Evolutionary conservation across 2,797 vertebrate species (phyloP), one percentile per base, ranked within the genome.

Genomic region (Hylomyscus alleni): DNA sequence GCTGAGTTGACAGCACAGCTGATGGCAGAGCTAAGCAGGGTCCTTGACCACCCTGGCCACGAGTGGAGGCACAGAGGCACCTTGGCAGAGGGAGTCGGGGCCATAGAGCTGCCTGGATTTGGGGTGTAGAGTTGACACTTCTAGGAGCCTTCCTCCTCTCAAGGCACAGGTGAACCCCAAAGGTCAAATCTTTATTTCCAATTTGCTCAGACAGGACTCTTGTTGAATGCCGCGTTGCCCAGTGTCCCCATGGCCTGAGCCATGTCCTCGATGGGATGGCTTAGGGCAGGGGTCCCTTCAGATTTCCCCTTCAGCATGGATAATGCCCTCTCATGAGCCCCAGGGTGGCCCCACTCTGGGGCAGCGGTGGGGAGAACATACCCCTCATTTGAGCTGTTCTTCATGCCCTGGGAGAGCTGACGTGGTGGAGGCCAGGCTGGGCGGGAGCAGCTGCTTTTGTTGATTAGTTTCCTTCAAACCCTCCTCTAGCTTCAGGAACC

Each of bases 41-140:
- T 31, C 40, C 10, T 54, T 31, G 80, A 20, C 58, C 44, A 34
- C n/a, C 17, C 22, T 37, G 9, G 69, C 80, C 19, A 26, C 37
- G 29, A 0, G 73, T 58, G 29, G 73, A 72, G 56, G 81, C 1
- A 0, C 15, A 13, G 24, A 0, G 3, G 34, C 10, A 1, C 56
- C 20, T 8, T 2, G 2, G 17, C n/a, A 29, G n/a, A 34, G 47
- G 81, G 31, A 54, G 22, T 73, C 24, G 12, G 78, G 47, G 26
- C 4, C 26, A 37, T 56, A 37, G 20, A 47, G 20, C 37, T 15
- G 37, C 29, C 58, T n/a, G 20, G 17, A 1, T 52, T 60, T 40
- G 9, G 10, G 62, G 56, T 58, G 47, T 11, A 29, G n/a, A 26
- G 34, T 12, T 47, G 56, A 34, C 10, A 34, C 40, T 84, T 44